Evolutionary conservation across 2,888 invertebrate genomes (phyloP).

Genomic region (Odontothrips loti): DNA sequence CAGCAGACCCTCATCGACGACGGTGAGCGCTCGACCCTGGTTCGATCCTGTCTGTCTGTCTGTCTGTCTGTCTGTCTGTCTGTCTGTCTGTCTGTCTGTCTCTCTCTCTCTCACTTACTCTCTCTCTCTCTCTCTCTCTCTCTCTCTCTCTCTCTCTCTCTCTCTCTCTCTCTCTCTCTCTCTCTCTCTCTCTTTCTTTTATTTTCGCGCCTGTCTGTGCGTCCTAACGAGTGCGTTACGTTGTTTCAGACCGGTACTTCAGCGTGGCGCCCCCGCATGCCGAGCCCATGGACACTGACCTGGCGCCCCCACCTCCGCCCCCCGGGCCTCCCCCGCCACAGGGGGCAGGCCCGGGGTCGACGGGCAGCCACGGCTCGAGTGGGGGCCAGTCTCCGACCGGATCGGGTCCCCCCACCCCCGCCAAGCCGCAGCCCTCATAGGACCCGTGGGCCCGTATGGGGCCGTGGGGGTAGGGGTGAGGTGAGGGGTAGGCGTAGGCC

Average conservation of each 20-base stretch:
- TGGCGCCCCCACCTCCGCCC: slow-evolving; percentile 13
- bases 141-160: no score
- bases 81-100: no score
- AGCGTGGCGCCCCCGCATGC: slow-evolving; percentile 45
- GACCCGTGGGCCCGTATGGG: slow-evolving; percentile 28
- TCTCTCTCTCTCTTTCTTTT: no score
- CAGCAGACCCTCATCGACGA: slow-evolving; percentile 67
- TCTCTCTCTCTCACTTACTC: no score
- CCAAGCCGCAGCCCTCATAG: slow-evolving; percentile 38
- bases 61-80: no score
- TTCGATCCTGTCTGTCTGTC: background rate
- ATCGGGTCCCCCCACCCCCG: slow-evolving; percentile 36
- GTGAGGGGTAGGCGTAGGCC: slow-evolving; percentile 5
- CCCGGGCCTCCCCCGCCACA: background rate
- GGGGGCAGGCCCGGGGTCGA: slow-evolving; percentile 37
- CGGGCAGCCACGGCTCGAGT: slow-evolving; percentile 36
- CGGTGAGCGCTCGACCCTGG: slow-evolving; percentile 50
- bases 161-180: no score
- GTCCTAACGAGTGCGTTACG: no score
- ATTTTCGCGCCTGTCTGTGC: no score
- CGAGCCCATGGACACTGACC: slow-evolving; percentile 42
- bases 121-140: no score
- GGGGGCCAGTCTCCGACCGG: slow-evolving; percentile 36
- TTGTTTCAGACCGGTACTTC: slow-evolving; percentile 45
- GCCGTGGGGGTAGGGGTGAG: background rate